A percentile compares a stretch with the other conserved stretches of the same genome.
These are phyloP conservation scores for Lordiphosa collinella DNA, from an alignment of 1,140 invertebrate species.

Conservation along the genomic window DNA sequence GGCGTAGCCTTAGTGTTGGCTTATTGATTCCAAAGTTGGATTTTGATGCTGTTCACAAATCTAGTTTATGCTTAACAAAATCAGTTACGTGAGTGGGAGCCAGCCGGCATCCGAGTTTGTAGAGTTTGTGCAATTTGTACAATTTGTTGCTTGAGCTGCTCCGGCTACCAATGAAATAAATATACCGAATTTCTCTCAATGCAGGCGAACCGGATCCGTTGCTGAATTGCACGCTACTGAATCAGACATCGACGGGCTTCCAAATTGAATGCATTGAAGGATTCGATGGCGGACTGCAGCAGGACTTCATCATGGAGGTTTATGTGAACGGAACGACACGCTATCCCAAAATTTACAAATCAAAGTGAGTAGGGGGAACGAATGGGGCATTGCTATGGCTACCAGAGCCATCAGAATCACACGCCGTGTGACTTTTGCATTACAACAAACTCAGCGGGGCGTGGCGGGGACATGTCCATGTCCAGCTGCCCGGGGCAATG, in stretches of 20 bases:
- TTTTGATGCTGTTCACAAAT: neutral
- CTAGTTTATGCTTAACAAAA: slow-evolving; percentile 2
- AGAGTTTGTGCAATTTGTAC: neutral
- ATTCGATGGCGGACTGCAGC: slow-evolving; percentile 88
- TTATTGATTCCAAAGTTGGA: slow-evolving; percentile 52
- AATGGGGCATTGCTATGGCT: neutral
- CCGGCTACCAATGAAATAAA: slow-evolving; percentile 30
- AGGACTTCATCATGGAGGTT: slow-evolving; percentile 85
- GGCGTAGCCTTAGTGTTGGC: slow-evolving; percentile 25
- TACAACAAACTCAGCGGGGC: slow-evolving; percentile 64
- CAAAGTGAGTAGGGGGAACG: slow-evolving; percentile 65
- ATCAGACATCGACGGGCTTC: slow-evolving; percentile 88
- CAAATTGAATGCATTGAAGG: slow-evolving; percentile 89
- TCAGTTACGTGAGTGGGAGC: slow-evolving; percentile 23
- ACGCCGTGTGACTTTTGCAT: slow-evolving; percentile 69
- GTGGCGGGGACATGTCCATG: slow-evolving; percentile 22
- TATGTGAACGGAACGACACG: slow-evolving; percentile 80
- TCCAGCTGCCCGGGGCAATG: slow-evolving; percentile 1
- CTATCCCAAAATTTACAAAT: slow-evolving; percentile 76
- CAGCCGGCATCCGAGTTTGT: no score
- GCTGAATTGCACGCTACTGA: slow-evolving; percentile 88
- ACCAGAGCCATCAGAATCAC: slow-evolving; percentile 58
- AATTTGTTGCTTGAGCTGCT: slow-evolving; percentile 51
- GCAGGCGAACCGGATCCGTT: slow-evolving; percentile 88
- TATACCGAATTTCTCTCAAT: slow-evolving; percentile 7